A percentile compares a stretch with the other conserved stretches of the same genome.
Evolutionary conservation across 37 sponge, comb jelly and placozoan genomes (phyloP).

Genomic region (Ianthella basta): DNA sequence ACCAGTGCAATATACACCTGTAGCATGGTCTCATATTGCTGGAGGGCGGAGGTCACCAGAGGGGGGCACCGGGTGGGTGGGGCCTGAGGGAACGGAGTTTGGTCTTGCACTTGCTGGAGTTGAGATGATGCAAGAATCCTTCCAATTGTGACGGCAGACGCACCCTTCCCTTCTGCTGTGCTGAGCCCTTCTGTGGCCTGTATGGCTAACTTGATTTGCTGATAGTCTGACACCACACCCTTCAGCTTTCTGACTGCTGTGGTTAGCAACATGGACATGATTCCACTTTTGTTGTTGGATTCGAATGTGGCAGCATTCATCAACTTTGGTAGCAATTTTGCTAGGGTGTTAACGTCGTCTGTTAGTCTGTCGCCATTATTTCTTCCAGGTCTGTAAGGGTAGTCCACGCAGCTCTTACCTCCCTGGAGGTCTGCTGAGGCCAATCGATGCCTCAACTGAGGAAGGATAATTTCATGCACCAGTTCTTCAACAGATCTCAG

Average conservation of each 20-base stretch:
- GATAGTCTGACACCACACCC: background rate
- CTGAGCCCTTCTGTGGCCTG: too few species aligned
- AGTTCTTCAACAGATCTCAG: background rate
- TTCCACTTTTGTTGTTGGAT: background rate
- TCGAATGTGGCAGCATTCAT: background rate
- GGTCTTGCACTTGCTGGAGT: too few species aligned
- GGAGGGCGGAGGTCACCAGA: conserved; percentile 6
- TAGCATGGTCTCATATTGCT: background rate
- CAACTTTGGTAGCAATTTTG: background rate
- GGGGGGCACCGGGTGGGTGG: too few species aligned
- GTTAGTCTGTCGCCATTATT: background rate
- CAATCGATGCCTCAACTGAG: background rate
- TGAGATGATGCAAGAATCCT: too few species aligned
- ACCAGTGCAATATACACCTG: conserved; percentile 8
- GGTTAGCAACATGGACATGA: background rate
- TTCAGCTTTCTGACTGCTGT: background rate
- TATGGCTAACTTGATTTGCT: background rate
- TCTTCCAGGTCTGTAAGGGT: background rate
- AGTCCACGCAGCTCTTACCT: background rate
- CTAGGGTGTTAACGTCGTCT: background rate
- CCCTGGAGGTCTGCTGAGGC: background rate
- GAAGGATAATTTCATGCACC: background rate
- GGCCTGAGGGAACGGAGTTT: too few species aligned
- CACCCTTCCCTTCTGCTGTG: too few species aligned
- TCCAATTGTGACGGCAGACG: too few species aligned